These are phyloP conservation scores for Philonicus albiceps DNA, from an alignment of 2,888 invertebrate genomes.

Conservation along the genomic window DNA sequence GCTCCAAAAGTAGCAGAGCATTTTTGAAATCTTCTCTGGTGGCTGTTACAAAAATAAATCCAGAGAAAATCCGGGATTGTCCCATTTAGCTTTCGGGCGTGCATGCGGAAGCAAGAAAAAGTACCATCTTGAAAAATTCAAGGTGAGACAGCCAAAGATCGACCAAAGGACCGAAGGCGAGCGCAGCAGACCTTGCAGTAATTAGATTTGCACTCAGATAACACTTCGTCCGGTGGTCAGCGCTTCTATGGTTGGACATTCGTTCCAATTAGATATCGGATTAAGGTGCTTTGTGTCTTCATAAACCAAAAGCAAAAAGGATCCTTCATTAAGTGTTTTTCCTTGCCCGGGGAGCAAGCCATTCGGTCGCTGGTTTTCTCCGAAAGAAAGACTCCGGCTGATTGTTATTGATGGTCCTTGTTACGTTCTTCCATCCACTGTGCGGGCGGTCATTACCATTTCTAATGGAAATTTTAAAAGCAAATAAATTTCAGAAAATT, in stretches of 20 bases:
- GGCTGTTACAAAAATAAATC: not conserved
- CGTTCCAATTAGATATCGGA: slow-evolving; percentile 16
- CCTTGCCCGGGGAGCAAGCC: not conserved
- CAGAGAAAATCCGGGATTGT: not conserved
- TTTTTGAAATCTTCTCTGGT: not conserved
- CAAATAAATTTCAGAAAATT: slow-evolving; percentile 29
- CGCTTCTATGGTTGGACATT: not conserved
- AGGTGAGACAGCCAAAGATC: not conserved
- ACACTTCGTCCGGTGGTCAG: not conserved
- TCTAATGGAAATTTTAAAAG: slow-evolving; percentile 34
- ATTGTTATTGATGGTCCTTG: slow-evolving; percentile 34
- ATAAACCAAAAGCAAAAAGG: slow-evolving; percentile 17
- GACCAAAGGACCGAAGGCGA: not conserved
- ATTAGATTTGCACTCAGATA: not conserved
- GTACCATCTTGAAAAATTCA: not conserved
- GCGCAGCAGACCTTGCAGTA: not conserved
- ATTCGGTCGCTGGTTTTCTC: not conserved
- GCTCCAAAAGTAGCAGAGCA: not conserved
- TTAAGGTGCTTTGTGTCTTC: slow-evolving; percentile 23
- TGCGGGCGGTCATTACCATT: slow-evolving; percentile 12
- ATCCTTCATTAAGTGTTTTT: slow-evolving; percentile 15
- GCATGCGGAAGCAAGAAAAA: not conserved
- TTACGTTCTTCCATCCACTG: not conserved
- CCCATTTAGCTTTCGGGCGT: not conserved
- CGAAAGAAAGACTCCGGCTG: not conserved